Conservation (phyloP, 2,113 vertebrate species). For the Pungitius pungitius region DNA sequence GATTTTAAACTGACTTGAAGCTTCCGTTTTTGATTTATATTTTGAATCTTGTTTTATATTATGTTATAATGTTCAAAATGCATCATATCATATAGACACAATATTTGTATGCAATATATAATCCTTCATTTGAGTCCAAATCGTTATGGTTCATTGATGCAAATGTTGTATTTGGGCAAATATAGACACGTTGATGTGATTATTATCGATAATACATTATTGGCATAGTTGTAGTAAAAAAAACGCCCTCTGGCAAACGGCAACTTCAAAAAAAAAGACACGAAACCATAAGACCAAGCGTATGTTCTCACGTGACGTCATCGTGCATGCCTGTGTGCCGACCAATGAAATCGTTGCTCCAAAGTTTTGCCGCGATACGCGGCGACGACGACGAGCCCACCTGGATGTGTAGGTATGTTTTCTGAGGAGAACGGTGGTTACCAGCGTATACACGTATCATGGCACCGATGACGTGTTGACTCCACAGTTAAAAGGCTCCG, state of each 20-base stretch:
- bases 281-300: conserved; percentile 20
- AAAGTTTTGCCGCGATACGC: conserved; percentile 46
- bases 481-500: rapidly evolving
- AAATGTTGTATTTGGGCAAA: not conserved
- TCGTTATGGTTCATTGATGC: not conserved
- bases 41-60: no score
- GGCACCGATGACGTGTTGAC: rapidly evolving
- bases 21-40: not conserved
- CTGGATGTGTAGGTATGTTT: not conserved
- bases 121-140: not conserved
- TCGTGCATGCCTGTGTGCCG: rapidly evolving
- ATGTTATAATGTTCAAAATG: not conserved
- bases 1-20: not conserved
- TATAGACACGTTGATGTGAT: not conserved
- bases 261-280: not conserved
- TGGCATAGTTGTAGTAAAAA: not conserved
- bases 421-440: rapidly evolving
- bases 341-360: conserved; percentile 44
- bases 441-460: not conserved
- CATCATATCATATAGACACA: not conserved
- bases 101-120: not conserved
- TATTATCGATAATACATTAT: not conserved
- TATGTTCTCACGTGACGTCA: not conserved
- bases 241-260: not conserved
- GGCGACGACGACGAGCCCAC: not conserved